Conservation (phyloP, 30 jellyfish, hydroid and myxozoan species). For the Cassiopea xamachana region DNA sequence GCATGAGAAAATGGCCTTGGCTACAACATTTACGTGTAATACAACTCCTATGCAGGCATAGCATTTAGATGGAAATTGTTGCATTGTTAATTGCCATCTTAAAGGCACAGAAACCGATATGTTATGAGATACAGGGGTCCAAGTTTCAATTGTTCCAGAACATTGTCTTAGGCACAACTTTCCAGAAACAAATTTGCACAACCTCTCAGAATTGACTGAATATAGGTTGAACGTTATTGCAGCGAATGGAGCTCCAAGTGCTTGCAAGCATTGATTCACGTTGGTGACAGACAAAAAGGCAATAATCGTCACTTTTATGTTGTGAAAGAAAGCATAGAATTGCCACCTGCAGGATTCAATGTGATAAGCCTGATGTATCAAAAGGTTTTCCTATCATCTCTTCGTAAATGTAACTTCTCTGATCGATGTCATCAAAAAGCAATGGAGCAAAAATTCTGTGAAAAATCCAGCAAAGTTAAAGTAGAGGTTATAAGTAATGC, state of each 20-base stretch:
- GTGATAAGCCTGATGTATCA: too few species aligned
- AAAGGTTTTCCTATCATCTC: too few species aligned
- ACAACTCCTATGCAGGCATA: conserved; percentile 6
- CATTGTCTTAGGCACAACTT: conserved; percentile 40
- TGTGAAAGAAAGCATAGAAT: neutral
- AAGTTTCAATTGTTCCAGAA: conserved; percentile 46
- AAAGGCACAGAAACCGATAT: conserved; percentile 10
- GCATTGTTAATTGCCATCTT: conserved; percentile 34
- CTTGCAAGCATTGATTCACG: conserved; percentile 11
- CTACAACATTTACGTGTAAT: too few species aligned
- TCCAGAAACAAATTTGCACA: conserved; percentile 18
- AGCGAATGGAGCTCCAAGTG: conserved; percentile 40
- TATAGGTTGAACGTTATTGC: conserved; percentile 34
- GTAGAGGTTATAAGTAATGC: conserved; percentile 38
- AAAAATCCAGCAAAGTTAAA: conserved; percentile 40
- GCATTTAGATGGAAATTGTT: conserved; percentile 43
- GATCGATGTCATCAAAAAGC: conserved; percentile 17
- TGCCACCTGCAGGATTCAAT: conserved; percentile 35
- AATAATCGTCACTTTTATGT: conserved; percentile 9
- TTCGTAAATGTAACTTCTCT: conserved; percentile 12
- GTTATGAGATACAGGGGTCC: conserved; percentile 72
- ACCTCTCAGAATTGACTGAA: conserved; percentile 4
- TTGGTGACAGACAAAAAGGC: neutral
- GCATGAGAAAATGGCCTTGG: too few species aligned
- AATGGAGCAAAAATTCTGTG: too few species aligned